These are phyloP conservation scores for Ostrea edulis DNA, from an alignment of 1,140 invertebrate species.

Conservation along the genomic window DNA sequence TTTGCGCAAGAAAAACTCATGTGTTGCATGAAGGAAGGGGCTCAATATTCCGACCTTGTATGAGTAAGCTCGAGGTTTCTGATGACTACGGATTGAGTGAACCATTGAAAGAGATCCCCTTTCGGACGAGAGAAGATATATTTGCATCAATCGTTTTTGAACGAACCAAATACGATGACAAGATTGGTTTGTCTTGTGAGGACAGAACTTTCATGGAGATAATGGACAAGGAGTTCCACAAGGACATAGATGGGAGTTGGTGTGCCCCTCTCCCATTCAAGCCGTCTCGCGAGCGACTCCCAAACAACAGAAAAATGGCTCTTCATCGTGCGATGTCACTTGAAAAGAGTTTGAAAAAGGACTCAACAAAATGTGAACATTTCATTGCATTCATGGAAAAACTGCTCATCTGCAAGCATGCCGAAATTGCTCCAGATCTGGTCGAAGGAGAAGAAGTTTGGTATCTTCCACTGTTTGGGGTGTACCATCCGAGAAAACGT, in stretches of 20 bases:
- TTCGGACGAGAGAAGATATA: background rate
- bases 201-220: background rate
- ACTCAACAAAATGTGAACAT: conserved; percentile 53
- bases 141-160: background rate
- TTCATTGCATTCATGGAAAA: conserved; percentile 50
- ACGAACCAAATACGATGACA: too few species aligned
- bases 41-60: too few species aligned
- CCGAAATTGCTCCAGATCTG: conserved; percentile 53
- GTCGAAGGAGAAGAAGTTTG: conserved; percentile 49
- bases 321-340: conserved; percentile 45
- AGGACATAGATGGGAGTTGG: conserved; percentile 46
- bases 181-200: conserved; percentile 11
- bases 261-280: conserved; percentile 56
- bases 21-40: background rate
- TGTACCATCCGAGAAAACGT: conserved; percentile 60
- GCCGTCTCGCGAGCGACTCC: conserved; percentile 24
- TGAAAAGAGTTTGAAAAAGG: conserved; percentile 47
- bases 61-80: conserved; percentile 2
- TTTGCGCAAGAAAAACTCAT: conserved; percentile 32
- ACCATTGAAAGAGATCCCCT: background rate
- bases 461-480: conserved; percentile 56
- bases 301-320: conserved; percentile 51
- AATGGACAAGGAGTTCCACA: conserved; percentile 9
- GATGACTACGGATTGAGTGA: too few species aligned
- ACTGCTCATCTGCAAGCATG: conserved; percentile 48